Evolutionary conservation across 2,888 invertebrate species (phyloP).

Genomic region (Eucriotettix oculatus): DNA sequence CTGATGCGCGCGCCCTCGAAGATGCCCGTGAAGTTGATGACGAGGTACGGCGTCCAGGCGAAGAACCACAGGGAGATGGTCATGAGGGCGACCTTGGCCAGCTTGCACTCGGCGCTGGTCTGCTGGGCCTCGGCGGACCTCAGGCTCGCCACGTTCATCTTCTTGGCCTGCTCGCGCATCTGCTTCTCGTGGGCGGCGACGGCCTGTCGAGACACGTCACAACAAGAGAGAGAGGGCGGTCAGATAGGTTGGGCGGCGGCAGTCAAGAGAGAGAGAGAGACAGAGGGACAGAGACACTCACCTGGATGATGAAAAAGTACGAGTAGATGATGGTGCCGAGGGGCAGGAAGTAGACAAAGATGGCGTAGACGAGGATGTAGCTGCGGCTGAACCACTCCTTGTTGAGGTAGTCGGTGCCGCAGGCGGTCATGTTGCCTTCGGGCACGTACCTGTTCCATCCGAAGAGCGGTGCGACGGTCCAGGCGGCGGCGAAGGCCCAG

Average conservation of each 20-base stretch:
- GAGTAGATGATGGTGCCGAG: slow-evolving; percentile 68
- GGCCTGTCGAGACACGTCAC: slow-evolving; percentile 38
- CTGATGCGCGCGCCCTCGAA: slow-evolving; percentile 56
- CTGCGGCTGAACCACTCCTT: slow-evolving; percentile 59
- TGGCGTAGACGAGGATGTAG: slow-evolving; percentile 60
- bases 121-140: slow-evolving; percentile 60
- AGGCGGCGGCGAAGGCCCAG: slow-evolving; percentile 58
- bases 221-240: no score
- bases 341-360: slow-evolving; percentile 61
- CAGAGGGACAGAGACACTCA: slow-evolving; percentile 16
- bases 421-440: slow-evolving; percentile 86
- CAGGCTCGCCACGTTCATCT: slow-evolving; percentile 82
- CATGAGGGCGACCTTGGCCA: slow-evolving; percentile 78
- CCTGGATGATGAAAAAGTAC: slow-evolving; percentile 75
- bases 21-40: slow-evolving; percentile 66
- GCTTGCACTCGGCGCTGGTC: slow-evolving; percentile 70
- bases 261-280: no score
- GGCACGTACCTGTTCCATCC: slow-evolving; percentile 88
- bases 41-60: slow-evolving; percentile 81
- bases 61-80: slow-evolving; percentile 82
- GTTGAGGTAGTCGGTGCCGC: slow-evolving; percentile 73
- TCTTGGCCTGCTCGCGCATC: slow-evolving; percentile 82
- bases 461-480: slow-evolving; percentile 71
- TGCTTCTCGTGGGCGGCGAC: slow-evolving; percentile 70
- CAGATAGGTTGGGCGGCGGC: no score